A percentile compares a stretch with the other conserved stretches of the same genome.
Conservation (phyloP, 2,888 invertebrate genomes). For the Sabatieria punctata region DNA sequence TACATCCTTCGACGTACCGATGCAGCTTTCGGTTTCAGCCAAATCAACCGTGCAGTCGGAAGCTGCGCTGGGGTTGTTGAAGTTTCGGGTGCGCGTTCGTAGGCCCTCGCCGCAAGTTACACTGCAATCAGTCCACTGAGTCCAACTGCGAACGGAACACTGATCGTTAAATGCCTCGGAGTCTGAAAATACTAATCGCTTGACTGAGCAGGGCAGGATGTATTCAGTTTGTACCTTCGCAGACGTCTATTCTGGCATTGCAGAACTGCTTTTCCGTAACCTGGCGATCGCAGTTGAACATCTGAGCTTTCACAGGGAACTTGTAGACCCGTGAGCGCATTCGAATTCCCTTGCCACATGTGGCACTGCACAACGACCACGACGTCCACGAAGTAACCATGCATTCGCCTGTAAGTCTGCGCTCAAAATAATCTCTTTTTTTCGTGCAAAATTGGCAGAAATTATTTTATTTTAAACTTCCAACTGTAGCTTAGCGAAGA, state of each 20-base stretch:
- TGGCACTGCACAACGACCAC: constrained; percentile 62
- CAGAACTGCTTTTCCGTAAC: constrained; percentile 53
- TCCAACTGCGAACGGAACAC: constrained; percentile 58
- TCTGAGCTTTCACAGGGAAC: constrained; percentile 40
- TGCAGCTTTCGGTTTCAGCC: constrained; percentile 62
- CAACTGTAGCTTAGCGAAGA: too few relatives aligned
- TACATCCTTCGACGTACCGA: too few relatives aligned
- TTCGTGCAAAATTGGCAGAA: too few relatives aligned
- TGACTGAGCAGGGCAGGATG: neutral
- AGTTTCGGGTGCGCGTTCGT: constrained; percentile 56
- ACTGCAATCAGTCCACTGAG: constrained; percentile 57
- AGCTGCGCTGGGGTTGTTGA: constrained; percentile 53
- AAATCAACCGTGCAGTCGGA: constrained; percentile 51
- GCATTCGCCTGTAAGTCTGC: constrained; percentile 43
- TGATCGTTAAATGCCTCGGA: constrained; percentile 29
- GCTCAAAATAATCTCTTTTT: too few relatives aligned
- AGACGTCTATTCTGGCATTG: constrained; percentile 28
- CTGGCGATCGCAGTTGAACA: constrained; percentile 42
- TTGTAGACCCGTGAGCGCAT: constrained; percentile 52
- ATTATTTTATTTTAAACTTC: too few relatives aligned
- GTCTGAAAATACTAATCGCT: neutral
- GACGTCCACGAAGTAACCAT: constrained; percentile 53
- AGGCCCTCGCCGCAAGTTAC: constrained; percentile 73
- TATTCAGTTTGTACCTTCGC: constrained; percentile 15
- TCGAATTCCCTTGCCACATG: constrained; percentile 56